phyloP scores from a whole-genome alignment of 2,797 vertebrate species.

The Micrastur ruficollis region DNA sequence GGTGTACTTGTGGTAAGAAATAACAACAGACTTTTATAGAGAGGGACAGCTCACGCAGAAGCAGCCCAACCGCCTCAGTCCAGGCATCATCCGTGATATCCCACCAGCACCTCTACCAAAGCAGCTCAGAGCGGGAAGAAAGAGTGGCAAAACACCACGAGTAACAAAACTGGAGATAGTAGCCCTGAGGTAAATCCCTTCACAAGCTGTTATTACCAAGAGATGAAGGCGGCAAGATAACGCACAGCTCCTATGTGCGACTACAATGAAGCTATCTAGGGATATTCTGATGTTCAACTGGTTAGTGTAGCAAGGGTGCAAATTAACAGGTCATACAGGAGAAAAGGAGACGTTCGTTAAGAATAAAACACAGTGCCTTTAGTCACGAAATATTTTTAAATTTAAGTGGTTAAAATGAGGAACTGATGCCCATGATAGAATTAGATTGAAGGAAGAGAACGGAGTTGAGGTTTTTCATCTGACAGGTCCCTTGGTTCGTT shows the following conservation, averaged over 20 bases:
- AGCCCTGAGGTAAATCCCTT: background rate
- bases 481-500: background rate
- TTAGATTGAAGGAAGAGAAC: background rate
- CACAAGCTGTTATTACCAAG: background rate
- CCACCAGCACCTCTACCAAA: background rate
- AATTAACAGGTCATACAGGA: background rate
- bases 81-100: background rate
- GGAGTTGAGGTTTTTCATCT: background rate
- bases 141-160: background rate
- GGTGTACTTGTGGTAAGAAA: background rate
- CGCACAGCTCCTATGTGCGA: background rate
- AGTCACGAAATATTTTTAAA: background rate
- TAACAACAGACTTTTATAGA: background rate
- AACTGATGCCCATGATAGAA: background rate
- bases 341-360: background rate
- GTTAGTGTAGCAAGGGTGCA: background rate
- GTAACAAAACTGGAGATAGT: background rate
- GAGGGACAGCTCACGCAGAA: background rate
- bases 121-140: background rate
- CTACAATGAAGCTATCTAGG: background rate
- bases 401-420: background rate
- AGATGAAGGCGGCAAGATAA: background rate
- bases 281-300: background rate
- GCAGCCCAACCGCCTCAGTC: background rate
- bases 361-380: background rate